These are phyloP conservation scores for Stenotaenia linearis DNA, from an alignment of 2,888 invertebrate species.

Conservation along the genomic window DNA sequence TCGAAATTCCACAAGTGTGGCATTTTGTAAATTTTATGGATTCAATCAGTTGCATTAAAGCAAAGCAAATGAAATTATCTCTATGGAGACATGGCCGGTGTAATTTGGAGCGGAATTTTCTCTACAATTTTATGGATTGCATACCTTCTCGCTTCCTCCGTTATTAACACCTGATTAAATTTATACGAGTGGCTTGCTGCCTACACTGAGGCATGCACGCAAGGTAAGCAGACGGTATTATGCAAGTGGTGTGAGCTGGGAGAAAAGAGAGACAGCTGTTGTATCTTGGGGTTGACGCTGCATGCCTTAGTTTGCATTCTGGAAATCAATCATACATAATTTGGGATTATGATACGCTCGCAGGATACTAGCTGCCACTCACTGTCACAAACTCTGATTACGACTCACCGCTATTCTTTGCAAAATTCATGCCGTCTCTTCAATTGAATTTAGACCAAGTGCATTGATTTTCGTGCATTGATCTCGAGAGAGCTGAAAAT, in stretches of 20 bases:
- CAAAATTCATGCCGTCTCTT: background rate
- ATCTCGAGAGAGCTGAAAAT: background rate
- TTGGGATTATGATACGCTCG: background rate
- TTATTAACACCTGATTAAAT: conserved; percentile 17
- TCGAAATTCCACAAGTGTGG: background rate
- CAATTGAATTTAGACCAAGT: background rate
- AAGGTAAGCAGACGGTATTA: background rate
- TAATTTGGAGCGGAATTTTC: conserved; percentile 2
- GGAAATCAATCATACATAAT: conserved; percentile 20
- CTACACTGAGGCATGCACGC: background rate
- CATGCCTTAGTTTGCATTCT: background rate
- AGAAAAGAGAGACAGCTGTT: conserved; percentile 24
- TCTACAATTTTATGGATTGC: background rate
- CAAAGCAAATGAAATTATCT: background rate
- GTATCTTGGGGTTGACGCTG: background rate
- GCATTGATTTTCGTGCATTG: background rate
- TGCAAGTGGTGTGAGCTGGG: background rate
- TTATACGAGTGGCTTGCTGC: background rate
- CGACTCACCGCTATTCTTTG: background rate
- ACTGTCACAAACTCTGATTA: background rate
- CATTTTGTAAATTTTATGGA: conserved; percentile 2
- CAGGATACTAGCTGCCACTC: background rate
- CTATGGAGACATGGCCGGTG: background rate
- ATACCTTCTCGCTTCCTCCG: conserved; percentile 15
- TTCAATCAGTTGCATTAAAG: background rate